Evolutionary conservation across 2,113 vertebrate species (phyloP).

Genomic region (Myrmophylax atrothorax): DNA sequence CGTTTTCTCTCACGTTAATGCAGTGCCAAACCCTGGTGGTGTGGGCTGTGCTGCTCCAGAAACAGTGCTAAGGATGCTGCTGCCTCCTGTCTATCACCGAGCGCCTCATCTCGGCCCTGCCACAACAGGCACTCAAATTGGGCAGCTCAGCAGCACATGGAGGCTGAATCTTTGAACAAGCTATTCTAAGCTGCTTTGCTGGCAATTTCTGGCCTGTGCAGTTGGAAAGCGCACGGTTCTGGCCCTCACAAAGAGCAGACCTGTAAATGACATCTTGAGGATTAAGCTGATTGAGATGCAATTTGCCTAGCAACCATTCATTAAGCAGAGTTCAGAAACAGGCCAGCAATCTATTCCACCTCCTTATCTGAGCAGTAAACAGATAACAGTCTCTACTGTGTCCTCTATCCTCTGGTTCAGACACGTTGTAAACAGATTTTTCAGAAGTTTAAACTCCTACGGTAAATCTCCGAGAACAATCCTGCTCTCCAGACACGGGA

Average conservation of each 20-base stretch:
- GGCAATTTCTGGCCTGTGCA: constrained; percentile 48
- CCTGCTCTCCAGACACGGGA: constrained; percentile 27
- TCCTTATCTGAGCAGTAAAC: constrained; percentile 85
- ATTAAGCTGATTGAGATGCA: constrained; percentile 85
- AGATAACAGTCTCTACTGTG: constrained; percentile 81
- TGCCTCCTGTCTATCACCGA: constrained; percentile 20
- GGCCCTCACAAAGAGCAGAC: constrained; percentile 75
- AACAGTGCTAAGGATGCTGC: constrained; percentile 10
- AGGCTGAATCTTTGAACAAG: constrained; percentile 37
- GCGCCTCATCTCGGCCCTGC: background rate
- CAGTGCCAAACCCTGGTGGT: background rate
- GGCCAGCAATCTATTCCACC: constrained; percentile 80
- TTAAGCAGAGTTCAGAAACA: constrained; percentile 80
- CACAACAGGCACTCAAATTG: constrained; percentile 16
- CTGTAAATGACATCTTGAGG: constrained; percentile 84
- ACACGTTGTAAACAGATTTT: constrained; percentile 76
- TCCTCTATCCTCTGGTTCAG: constrained; percentile 73
- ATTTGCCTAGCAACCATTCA: constrained; percentile 85
- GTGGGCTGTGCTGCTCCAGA: background rate
- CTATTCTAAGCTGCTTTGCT: constrained; percentile 67
- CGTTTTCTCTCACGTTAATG: background rate
- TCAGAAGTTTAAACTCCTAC: constrained; percentile 73
- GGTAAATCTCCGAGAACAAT: constrained; percentile 39
- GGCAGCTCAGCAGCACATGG: constrained; percentile 54
- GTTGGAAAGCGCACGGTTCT: constrained; percentile 46